A percentile compares a stretch with the other conserved stretches of the same genome.
These are phyloP conservation scores for Falco columbarius DNA, from an alignment of 2,797 vertebrate species.

Conservation along the genomic window DNA sequence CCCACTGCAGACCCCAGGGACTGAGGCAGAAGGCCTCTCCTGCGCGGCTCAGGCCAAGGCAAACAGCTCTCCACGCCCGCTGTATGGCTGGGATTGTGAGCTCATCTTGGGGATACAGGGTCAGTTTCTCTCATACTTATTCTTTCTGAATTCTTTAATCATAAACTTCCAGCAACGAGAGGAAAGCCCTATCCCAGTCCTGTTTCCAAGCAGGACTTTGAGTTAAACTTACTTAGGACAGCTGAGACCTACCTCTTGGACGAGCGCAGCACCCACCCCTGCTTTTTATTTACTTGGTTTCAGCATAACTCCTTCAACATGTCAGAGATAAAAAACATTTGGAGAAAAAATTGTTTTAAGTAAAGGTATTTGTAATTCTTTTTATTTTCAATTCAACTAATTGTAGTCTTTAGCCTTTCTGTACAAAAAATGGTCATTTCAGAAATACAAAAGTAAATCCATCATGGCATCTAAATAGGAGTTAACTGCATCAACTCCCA, in stretches of 20 bases:
- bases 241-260: background rate
- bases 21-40: background rate
- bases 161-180: background rate
- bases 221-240: background rate
- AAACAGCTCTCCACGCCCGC: background rate
- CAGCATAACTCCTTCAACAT: background rate
- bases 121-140: background rate
- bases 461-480: background rate
- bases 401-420: background rate
- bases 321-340: background rate
- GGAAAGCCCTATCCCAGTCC: background rate
- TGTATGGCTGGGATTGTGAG: accelerated
- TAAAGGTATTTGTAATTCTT: background rate
- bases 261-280: background rate
- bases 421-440: background rate
- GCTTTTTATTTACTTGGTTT: background rate
- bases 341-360: background rate
- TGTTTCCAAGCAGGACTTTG: background rate
- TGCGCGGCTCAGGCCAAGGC: background rate
- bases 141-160: background rate
- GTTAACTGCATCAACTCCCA: background rate
- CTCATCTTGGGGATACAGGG: accelerated
- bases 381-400: background rate
- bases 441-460: background rate
- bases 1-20: background rate